Base-by-base conservation (phyloP, 2,888 invertebrate species). In the Ellobium chinense region DNA sequence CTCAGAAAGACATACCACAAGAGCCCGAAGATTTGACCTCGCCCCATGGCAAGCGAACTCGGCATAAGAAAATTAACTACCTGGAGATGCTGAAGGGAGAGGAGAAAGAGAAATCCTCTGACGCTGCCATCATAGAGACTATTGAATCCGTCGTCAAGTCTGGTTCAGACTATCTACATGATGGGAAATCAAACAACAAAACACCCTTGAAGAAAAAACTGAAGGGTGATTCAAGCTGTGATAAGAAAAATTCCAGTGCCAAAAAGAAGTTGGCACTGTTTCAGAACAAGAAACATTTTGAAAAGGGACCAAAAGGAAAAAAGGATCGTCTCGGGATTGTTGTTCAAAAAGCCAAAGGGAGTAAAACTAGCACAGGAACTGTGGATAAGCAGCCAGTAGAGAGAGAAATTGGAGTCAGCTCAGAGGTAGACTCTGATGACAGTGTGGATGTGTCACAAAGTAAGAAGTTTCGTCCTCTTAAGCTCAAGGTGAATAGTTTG, bases 1-100 rank as follows among this genome's bases (percentile, higher is more conserved):
- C 1, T 14, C 37, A 37, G 5, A 58, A 58, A 60, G 18, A 56
- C 14, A 60, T 60, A 36, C 12, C 5, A 24, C 60, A 58, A 24
- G 56, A 58, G 18, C 54, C 68, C 18, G 78, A 78, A n/a, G 68
- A 37, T 0, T 58, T 60, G 2, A 3, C 34, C 14, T 29, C 66
- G 0, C 54, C 31, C 12, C 65, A 80, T 14, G 62, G 39, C 29
- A 85, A 85, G 58, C 77, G 90, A 1, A 87, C 91, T 7, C 80
- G 91, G 2, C 90, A 91, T 83, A 91, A 91, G 83, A 91, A 92
- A 79, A 88, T 92, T 24, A 89, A 89, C 82, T 92, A 91, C 74
- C 83, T 90, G 2, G 90, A 90, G 81, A 85, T 92, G 86, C 79
- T 90, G 46, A 87, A 88, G 34, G 91, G 91, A 21, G 90, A 90